A percentile compares a stretch with the other conserved stretches of the same genome.
Conservation (phyloP, 2,888 invertebrate genomes). For the Heliconius aoede region DNA sequence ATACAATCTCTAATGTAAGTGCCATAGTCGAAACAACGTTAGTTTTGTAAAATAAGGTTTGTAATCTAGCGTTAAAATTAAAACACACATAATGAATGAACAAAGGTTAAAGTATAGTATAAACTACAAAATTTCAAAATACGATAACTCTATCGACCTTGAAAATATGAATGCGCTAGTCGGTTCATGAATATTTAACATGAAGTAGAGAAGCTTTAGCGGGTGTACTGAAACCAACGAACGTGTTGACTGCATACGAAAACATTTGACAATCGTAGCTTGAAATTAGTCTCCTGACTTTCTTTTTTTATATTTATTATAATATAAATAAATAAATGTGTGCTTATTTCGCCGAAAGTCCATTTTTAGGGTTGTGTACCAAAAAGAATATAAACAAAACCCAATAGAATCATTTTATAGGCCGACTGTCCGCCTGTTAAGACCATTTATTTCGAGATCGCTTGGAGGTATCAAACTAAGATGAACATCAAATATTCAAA, state of each 20-base stretch:
- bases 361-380: too few species aligned
- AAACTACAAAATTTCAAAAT: constrained; percentile 8
- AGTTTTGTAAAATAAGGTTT: too few species aligned
- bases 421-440: too few species aligned
- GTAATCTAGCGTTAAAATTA: background rate
- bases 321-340: background rate
- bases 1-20: too few species aligned
- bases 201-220: constrained; percentile 1
- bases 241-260: constrained; percentile 7
- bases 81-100: background rate
- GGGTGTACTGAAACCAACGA: constrained; percentile 8
- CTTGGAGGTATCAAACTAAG: too few species aligned
- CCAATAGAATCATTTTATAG: too few species aligned
- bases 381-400: background rate
- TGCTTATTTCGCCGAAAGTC: background rate
- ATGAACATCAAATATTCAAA: too few species aligned
- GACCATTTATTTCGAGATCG: too few species aligned
- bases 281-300: background rate
- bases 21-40: too few species aligned
- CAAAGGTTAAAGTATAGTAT: background rate
- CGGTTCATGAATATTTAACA: constrained; percentile 19
- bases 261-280: background rate
- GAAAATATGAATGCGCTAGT: constrained; percentile 21
- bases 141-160: constrained; percentile 1
- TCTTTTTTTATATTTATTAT: background rate